phyloP scores from a whole-genome alignment of 2,113 vertebrate genomes.

The Smithornis capensis region DNA sequence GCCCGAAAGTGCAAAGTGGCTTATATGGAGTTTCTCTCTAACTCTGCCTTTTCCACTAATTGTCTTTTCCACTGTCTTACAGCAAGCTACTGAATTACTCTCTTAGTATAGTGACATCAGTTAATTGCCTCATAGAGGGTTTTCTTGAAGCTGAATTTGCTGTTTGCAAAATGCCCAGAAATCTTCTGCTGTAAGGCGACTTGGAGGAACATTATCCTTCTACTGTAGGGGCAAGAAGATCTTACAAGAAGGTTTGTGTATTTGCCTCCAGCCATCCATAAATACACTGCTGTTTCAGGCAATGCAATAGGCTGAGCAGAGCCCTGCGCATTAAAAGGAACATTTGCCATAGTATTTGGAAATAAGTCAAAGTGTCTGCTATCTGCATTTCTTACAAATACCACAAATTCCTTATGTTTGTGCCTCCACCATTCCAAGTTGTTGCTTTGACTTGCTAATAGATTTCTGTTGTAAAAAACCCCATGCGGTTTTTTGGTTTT shows the following conservation, averaged over 20 bases:
- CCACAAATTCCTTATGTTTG: constrained; percentile 50
- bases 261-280: neutral
- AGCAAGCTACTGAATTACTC: neutral
- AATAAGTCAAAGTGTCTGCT: constrained; percentile 49
- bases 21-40: neutral
- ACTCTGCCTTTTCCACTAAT: neutral
- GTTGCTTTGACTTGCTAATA: constrained; percentile 57
- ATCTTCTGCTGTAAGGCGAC: neutral
- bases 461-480: constrained; percentile 5
- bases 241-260: neutral
- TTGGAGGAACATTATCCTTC: neutral
- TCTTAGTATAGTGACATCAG: neutral
- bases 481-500: neutral
- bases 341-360: constrained; percentile 41
- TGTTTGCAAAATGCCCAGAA: neutral
- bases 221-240: neutral
- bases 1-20: neutral
- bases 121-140: neutral
- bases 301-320: neutral
- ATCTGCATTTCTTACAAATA: constrained; percentile 60
- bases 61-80: neutral
- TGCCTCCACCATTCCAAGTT: constrained; percentile 43
- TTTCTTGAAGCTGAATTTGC: neutral
- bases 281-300: neutral
- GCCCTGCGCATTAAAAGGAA: neutral